These are phyloP conservation scores for Lordiphosa collinella DNA, from an alignment of 1,140 invertebrate species.

Conservation along the genomic window DNA sequence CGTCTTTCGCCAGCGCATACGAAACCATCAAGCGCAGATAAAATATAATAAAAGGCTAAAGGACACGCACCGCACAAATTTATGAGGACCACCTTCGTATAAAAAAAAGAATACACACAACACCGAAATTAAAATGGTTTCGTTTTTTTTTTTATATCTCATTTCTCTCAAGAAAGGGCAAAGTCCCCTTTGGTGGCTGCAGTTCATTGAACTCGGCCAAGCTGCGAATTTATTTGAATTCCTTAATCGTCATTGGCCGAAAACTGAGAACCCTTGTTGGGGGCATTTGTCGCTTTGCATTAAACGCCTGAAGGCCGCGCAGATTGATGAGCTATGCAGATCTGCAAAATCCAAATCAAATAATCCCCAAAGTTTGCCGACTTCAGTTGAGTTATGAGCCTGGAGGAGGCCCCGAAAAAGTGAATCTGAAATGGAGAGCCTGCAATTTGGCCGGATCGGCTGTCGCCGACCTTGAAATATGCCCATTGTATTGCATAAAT, in stretches of 20 bases:
- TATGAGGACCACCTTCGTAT: constrained; percentile 66
- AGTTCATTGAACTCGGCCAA: constrained; percentile 54
- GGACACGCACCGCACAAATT: constrained; percentile 70
- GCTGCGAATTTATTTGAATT: constrained; percentile 67
- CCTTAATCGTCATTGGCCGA: constrained; percentile 52
- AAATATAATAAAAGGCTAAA: constrained; percentile 74
- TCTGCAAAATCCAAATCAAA: constrained; percentile 49
- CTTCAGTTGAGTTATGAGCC: constrained; percentile 59
- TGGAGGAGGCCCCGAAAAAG: constrained; percentile 33
- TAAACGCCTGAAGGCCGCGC: constrained; percentile 67
- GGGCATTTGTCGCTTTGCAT: constrained; percentile 66
- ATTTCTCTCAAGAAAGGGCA: constrained; percentile 25
- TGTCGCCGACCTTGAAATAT: constrained; percentile 71
- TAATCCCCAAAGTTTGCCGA: constrained; percentile 30
- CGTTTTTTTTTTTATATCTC: constrained; percentile 8
- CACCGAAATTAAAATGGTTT: constrained; percentile 63
- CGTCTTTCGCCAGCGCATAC: too few species aligned
- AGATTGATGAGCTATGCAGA: constrained; percentile 61
- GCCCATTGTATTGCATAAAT: constrained; percentile 62
- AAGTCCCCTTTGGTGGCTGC: constrained; percentile 38
- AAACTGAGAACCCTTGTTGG: constrained; percentile 22
- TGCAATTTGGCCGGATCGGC: constrained; percentile 49
- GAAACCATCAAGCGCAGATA: constrained; percentile 16
- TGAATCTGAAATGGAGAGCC: constrained; percentile 69
- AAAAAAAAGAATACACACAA: constrained; percentile 22